These are phyloP conservation scores for Nipponacmea schrenckii DNA, from an alignment of 2,888 invertebrate species.

Conservation along the genomic window DNA sequence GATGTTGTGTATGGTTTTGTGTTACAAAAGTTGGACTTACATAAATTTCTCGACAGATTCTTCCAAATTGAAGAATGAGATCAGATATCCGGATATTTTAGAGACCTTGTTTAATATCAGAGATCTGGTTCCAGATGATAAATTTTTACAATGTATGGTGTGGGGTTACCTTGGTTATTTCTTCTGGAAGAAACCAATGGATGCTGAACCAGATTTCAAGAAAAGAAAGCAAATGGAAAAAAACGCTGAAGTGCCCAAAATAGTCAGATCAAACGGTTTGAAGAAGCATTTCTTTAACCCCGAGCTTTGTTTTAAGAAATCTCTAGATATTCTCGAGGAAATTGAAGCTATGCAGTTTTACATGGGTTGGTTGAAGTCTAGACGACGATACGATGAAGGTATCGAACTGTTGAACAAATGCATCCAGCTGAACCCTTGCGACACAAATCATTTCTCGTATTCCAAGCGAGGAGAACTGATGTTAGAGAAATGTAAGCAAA, in stretches of 20 bases:
- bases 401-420: neutral
- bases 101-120: neutral
- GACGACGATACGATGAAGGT: neutral
- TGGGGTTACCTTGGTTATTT: neutral
- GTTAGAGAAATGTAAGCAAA: neutral
- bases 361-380: neutral
- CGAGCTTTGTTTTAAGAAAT: neutral
- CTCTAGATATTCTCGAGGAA: neutral
- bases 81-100: neutral
- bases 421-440: neutral
- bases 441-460: neutral
- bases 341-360: neutral
- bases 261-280: neutral
- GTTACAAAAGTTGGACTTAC: neutral
- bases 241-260: neutral
- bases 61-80: neutral
- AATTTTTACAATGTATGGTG: neutral
- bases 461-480: neutral
- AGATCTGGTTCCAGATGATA: neutral
- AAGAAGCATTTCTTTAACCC: neutral
- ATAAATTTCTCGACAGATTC: neutral
- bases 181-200: neutral
- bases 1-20: neutral
- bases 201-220: neutral
- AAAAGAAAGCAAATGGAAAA: neutral